Conservation (phyloP, 1,140 invertebrate genomes). For the Halictus rubicundus region DNA sequence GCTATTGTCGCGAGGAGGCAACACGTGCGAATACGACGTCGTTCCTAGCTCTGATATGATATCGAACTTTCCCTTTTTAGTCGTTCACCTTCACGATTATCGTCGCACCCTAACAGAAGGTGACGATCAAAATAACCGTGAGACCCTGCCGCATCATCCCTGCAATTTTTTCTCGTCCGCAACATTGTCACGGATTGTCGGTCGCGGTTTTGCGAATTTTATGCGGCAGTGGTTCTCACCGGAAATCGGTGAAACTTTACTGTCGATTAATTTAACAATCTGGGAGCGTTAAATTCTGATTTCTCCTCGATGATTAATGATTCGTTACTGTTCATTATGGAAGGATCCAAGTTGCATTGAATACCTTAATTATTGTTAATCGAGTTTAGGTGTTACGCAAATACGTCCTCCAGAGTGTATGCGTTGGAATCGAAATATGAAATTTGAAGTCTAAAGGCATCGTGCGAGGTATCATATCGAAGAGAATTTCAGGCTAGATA, state of each 20-base stretch:
- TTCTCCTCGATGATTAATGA: no score
- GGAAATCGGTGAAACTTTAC: not conserved
- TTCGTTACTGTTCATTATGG: no score
- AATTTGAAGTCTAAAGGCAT: no score
- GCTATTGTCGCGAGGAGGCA: not conserved
- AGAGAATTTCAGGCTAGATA: no score
- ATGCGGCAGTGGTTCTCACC: not conserved
- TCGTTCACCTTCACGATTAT: no score
- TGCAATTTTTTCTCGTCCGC: not conserved
- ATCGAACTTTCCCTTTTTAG: not conserved
- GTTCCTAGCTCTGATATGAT: not conserved
- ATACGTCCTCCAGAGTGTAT: no score
- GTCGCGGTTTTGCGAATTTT: not conserved
- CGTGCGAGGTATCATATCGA: no score
- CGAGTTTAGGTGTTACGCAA: no score
- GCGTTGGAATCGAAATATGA: no score
- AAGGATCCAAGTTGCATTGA: no score
- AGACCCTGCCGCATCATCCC: not conserved
- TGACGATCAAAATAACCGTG: not conserved
- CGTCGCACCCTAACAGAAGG: not conserved
- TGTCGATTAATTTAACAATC: not conserved
- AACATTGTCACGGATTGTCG: no score
- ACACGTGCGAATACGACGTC: conserved; percentile 17
- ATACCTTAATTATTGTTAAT: not conserved
- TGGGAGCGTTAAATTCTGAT: no score